A percentile compares a stretch with the other conserved stretches of the same genome.
Conservation (phyloP, 2,888 invertebrate genomes). For the Rugalucina vietnamica region DNA sequence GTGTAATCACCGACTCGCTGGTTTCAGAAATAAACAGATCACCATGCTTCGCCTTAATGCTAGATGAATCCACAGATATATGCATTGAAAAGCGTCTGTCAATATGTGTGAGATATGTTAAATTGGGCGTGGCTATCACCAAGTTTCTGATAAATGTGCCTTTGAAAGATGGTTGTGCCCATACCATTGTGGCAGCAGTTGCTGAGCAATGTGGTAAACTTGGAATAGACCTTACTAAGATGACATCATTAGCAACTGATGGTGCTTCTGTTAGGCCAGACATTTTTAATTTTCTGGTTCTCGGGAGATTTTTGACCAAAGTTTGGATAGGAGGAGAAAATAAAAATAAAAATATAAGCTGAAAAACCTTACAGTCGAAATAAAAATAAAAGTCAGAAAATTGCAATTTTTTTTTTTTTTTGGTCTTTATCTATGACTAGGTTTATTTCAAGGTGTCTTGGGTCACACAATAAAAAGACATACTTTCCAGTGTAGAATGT, state of each 20-base stretch:
- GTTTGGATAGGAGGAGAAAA: too few species aligned
- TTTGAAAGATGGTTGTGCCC: constrained; percentile 38
- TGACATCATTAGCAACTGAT: constrained; percentile 45
- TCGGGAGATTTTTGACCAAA: too few species aligned
- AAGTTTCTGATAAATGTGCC: constrained; percentile 36
- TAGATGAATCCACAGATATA: constrained; percentile 57
- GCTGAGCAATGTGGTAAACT: not conserved
- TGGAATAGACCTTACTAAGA: not conserved
- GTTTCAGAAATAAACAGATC: constrained; percentile 24
- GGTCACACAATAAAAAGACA: too few species aligned
- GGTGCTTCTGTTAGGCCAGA: constrained; percentile 36
- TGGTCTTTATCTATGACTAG: too few species aligned
- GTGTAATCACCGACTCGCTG: not conserved
- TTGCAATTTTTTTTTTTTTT: too few species aligned
- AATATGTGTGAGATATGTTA: constrained; percentile 48
- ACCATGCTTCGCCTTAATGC: constrained; percentile 25
- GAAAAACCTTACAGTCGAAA: too few species aligned
- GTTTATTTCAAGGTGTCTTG: too few species aligned
- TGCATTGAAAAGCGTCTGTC: constrained; percentile 36
- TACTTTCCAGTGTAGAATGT: too few species aligned
- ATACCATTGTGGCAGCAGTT: constrained; percentile 20
- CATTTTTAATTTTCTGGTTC: too few species aligned
- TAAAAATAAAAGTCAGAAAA: too few species aligned
- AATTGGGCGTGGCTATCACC: constrained; percentile 37
- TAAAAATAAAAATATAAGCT: too few species aligned